A percentile compares a stretch with the other conserved stretches of the same genome.
These are phyloP conservation scores for Bembecia ichneumoniformis DNA, from an alignment of 2,888 invertebrate species.

Conservation along the genomic window DNA sequence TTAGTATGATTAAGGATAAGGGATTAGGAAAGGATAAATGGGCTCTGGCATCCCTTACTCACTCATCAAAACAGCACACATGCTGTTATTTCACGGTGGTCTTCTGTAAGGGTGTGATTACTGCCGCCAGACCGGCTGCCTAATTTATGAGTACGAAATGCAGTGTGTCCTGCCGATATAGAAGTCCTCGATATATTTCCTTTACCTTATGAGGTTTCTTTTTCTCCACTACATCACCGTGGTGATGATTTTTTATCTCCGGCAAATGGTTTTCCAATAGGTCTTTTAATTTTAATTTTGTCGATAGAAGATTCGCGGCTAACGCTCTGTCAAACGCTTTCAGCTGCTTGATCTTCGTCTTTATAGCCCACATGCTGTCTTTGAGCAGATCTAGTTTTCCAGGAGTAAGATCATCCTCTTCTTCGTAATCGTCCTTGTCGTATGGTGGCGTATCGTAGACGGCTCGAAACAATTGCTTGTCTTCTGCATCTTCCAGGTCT, in stretches of 20 bases:
- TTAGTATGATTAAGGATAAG: too few relatives aligned
- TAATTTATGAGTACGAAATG: too few relatives aligned
- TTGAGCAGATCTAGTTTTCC: conserved; percentile 54
- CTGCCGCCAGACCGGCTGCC: too few relatives aligned
- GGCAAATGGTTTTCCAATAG: conserved; percentile 30
- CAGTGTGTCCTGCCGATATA: too few relatives aligned
- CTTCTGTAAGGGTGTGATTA: too few relatives aligned
- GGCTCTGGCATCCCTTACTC: too few relatives aligned
- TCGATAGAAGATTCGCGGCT: conserved; percentile 45
- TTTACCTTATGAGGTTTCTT: conserved; percentile 31
- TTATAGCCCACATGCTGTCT: conserved; percentile 54
- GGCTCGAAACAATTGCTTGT: conserved; percentile 46
- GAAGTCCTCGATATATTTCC: too few relatives aligned
- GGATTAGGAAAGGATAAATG: too few relatives aligned
- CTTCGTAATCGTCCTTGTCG: conserved; percentile 37
- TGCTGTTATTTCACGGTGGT: too few relatives aligned
- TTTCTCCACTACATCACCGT: conserved; percentile 24
- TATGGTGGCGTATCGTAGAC: conserved; percentile 54
- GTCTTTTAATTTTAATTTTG: conserved; percentile 53
- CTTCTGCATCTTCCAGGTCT: conserved; percentile 54
- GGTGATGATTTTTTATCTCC: conserved; percentile 36
- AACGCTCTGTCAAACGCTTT: conserved; percentile 55
- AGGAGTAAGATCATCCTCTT: conserved; percentile 30
- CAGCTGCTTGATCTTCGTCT: conserved; percentile 51
- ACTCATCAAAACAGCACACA: too few relatives aligned